Evolutionary conservation across 64 coral and sea anemone species (phyloP).

Genomic region (Actinia equina): DNA sequence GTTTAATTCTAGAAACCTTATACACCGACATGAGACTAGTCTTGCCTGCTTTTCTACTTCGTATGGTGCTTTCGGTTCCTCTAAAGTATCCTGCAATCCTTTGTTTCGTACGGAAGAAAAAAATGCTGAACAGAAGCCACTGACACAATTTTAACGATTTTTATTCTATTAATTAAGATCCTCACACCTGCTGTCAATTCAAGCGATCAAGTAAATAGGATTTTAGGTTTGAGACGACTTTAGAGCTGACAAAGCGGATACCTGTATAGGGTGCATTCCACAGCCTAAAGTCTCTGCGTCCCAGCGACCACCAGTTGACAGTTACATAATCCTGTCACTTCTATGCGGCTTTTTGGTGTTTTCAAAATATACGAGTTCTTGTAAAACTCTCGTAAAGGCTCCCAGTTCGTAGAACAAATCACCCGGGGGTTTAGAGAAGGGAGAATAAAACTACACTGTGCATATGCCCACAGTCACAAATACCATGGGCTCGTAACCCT

Average conservation of each 20-base stretch:
- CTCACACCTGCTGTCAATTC: constrained; percentile 15
- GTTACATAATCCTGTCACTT: background rate
- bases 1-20: background rate
- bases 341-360: background rate
- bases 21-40: background rate
- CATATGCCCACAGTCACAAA: background rate
- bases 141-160: constrained; percentile 10
- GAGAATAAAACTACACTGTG: background rate
- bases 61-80: background rate
- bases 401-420: background rate
- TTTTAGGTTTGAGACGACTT: background rate
- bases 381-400: background rate
- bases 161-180: constrained; percentile 2
- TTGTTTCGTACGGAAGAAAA: background rate
- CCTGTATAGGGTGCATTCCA: background rate
- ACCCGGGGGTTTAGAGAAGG: background rate
- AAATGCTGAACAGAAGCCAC: background rate
- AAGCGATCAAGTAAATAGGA: background rate
- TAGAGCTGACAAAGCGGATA: background rate
- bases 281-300: background rate
- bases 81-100: background rate
- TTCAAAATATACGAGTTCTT: background rate
- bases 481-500: background rate
- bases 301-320: background rate
- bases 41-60: background rate